Evolutionary conservation across 2,888 invertebrate genomes (phyloP), one percentile per base, ranked within the genome.

Genomic region (Dyspetes luteomarginatus): DNA sequence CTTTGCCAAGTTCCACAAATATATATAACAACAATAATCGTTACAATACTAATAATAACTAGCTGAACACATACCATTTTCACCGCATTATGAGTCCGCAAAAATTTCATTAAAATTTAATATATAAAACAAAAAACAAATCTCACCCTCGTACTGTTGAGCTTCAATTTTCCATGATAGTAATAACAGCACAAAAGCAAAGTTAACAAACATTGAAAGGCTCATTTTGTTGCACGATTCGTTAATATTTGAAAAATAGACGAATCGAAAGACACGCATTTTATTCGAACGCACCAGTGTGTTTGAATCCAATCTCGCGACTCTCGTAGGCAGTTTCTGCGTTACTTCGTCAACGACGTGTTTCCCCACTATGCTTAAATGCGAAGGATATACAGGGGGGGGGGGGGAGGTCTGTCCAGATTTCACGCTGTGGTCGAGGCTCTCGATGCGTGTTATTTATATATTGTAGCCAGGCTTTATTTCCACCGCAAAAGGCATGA

Each of bases 111-210:
- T 2, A 36, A 1, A 15, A n/a, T 28, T 2, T 30, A 28, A 17
- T 58, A n/a, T n/a, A n/a, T 58, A 17, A 17, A 15, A 9, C 3
- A 7, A 9, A n/a, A 56, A 45, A 17, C 2, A 36, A 50, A 15
- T n/a, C 50, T 60, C 17, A 71, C 71, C 71, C 48, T 71, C 60
- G 4, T 26, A 7, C 12, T 50, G 9, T 15, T 60, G 71, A 15
- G 58, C 58, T 9, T 50, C 30, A 22, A 50, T 36, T 60, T 22
- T 36, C n/a, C 30, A 9, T n/a, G 4, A 50, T 1, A 28, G 15
- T 7, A 36, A 22, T 1, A 60, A 5, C 4, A 60, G 22, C 15
- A 24, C 22, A 1, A 28, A 64, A 4, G 36, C 22, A 7, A 60
- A 3, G 3, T 28, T 15, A 0, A 36, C 28, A 28, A 56, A 28